Conservation (phyloP, 2,888 invertebrate genomes). For the Bellardia pandia region DNA sequence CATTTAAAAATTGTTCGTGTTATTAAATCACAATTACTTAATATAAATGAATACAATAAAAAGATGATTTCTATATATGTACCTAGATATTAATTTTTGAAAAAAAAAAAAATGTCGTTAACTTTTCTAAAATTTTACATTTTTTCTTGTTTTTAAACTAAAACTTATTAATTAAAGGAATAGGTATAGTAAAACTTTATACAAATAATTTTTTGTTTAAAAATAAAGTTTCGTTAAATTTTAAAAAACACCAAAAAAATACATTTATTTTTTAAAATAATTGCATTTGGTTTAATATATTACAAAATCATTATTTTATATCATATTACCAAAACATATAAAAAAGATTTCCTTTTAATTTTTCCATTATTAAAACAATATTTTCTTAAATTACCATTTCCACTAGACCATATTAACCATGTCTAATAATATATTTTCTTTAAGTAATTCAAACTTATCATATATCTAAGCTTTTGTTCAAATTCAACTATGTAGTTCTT, state of each 20-base stretch:
- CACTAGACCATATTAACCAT: constrained; percentile 35
- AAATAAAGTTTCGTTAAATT: too few species aligned
- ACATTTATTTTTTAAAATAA: neutral
- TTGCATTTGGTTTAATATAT: neutral
- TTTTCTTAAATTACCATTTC: constrained; percentile 21
- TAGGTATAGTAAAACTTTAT: too few species aligned
- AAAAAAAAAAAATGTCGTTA: too few species aligned
- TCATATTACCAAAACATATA: neutral
- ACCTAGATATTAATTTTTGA: too few species aligned
- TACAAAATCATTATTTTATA: neutral
- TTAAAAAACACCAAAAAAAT: neutral
- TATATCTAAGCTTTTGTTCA: neutral
- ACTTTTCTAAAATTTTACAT: too few species aligned
- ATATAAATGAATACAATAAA: too few species aligned
- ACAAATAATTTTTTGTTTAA: too few species aligned
- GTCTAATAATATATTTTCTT: neutral
- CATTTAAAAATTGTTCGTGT: too few species aligned
- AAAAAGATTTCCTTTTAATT: constrained; percentile 9
- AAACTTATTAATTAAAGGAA: too few species aligned
- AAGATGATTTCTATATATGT: too few species aligned
- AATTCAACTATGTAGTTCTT: constrained; percentile 38
- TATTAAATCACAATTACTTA: too few species aligned
- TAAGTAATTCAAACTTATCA: constrained; percentile 34
- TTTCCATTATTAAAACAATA: neutral
- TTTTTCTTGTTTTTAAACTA: too few species aligned